Evolutionary conservation across 2,113 vertebrate species (phyloP).

Genomic region (Mesitornis unicolor): DNA sequence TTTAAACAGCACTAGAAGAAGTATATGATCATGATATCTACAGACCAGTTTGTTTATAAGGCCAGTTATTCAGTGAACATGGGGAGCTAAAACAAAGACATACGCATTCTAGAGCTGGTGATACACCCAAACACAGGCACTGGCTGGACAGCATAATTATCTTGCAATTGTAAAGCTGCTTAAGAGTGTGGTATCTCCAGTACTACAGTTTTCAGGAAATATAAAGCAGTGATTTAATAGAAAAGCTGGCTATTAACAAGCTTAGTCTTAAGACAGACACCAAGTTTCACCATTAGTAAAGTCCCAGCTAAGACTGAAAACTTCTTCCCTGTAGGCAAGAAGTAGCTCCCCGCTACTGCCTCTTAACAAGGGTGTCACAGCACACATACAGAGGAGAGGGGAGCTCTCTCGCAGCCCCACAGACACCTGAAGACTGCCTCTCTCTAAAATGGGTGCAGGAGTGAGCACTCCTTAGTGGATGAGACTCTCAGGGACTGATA

Average conservation of each 20-base stretch:
- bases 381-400: background rate
- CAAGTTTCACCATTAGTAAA: background rate
- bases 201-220: background rate
- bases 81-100: background rate
- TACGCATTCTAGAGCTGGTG: background rate
- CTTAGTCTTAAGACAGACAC: background rate
- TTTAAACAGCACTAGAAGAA: background rate
- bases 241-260: background rate
- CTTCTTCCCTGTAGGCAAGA: background rate
- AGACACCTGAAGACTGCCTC: accelerated
- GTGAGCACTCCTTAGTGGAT: background rate
- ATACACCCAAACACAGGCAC: background rate
- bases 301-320: background rate
- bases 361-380: background rate
- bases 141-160: background rate
- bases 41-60: background rate
- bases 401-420: background rate
- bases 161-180: background rate
- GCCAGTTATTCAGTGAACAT: background rate
- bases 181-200: background rate
- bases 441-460: background rate
- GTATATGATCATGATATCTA: background rate
- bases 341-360: background rate
- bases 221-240: background rate
- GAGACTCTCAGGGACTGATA: background rate